A percentile compares a stretch with the other conserved stretches of the same genome.
Conservation (phyloP, 2,888 invertebrate species). For the Antheraea yamamai region DNA sequence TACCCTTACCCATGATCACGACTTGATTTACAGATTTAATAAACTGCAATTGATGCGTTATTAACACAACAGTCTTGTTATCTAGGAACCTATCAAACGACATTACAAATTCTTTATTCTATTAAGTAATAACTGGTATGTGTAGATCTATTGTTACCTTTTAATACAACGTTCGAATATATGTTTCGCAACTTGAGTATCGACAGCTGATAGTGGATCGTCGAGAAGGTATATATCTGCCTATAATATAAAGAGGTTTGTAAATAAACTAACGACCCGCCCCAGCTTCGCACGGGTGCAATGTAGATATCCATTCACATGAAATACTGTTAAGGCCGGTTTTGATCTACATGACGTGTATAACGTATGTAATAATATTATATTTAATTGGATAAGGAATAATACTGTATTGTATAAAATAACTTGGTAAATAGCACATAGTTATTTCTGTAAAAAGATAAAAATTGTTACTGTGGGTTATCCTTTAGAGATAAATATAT, state of each 20-base stretch:
- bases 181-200: conserved; percentile 86
- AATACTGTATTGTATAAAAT: too few species aligned
- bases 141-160: conserved; percentile 43
- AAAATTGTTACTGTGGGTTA: too few species aligned
- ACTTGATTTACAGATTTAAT: conserved; percentile 85
- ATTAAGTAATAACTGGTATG: neutral
- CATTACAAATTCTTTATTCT: neutral
- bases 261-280: neutral
- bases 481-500: too few species aligned
- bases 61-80: conserved; percentile 87
- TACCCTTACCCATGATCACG: conserved; percentile 70
- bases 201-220: conserved; percentile 89
- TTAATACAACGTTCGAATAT: conserved; percentile 87
- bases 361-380: too few species aligned
- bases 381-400: too few species aligned
- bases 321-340: too few species aligned
- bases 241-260: conserved; percentile 50
- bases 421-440: too few species aligned
- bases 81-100: conserved; percentile 70
- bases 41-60: conserved; percentile 93
- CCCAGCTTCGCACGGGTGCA: too few species aligned
- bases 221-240: conserved; percentile 89
- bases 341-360: too few species aligned
- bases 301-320: too few species aligned
- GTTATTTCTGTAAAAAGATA: too few species aligned